These are phyloP conservation scores for Unio delphinus DNA, from an alignment of 2,888 invertebrate species.

Conservation along the genomic window DNA sequence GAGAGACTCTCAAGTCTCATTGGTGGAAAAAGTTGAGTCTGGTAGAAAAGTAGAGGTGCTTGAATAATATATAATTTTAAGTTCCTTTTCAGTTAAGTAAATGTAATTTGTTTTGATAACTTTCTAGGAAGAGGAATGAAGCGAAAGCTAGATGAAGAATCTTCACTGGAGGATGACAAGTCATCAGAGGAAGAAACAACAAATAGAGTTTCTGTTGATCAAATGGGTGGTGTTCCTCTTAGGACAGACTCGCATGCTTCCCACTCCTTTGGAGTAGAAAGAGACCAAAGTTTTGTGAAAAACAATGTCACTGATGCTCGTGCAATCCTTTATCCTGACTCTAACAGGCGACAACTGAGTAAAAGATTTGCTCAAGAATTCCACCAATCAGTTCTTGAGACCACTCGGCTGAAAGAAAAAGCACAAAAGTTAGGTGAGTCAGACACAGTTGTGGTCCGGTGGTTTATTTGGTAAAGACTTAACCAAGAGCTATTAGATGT, in stretches of 20 bases:
- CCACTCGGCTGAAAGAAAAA: constrained; percentile 65
- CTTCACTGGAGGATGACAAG: constrained; percentile 3
- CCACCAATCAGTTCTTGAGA: constrained; percentile 70
- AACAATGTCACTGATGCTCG: background rate
- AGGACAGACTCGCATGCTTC: too few species aligned
- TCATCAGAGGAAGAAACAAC: background rate
- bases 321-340: constrained; percentile 7
- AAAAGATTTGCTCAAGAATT: constrained; percentile 71
- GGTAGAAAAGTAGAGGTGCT: too few species aligned
- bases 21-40: too few species aligned
- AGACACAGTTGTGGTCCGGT: background rate
- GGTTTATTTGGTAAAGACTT: too few species aligned
- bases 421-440: constrained; percentile 30
- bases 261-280: too few species aligned
- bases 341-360: constrained; percentile 26
- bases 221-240: too few species aligned
- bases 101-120: background rate
- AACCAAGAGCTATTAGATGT: too few species aligned
- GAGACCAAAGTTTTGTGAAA: too few species aligned
- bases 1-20: too few species aligned
- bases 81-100: too few species aligned
- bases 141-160: constrained; percentile 8
- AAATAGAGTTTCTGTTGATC: too few species aligned
- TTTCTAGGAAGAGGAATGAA: constrained; percentile 13
- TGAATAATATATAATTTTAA: too few species aligned